Conservation (phyloP, 1,140 invertebrate species). For the Diabrotica virgifera region DNA sequence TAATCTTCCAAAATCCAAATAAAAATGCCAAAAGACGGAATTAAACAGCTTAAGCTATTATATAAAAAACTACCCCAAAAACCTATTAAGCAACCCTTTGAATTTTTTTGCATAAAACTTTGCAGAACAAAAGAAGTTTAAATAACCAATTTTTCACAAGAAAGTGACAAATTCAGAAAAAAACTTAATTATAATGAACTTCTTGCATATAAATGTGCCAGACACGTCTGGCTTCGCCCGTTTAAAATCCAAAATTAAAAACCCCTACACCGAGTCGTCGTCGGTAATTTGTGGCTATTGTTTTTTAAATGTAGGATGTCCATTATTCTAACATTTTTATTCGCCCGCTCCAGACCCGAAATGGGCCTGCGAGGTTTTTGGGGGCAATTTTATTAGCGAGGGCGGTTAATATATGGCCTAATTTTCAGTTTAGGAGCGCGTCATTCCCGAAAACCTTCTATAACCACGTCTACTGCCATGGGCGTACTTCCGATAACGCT, state of each 20-base stretch:
- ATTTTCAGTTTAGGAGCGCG: conserved; percentile 10
- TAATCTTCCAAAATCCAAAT: too few species aligned
- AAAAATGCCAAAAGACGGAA: too few species aligned
- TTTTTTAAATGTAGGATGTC: conserved; percentile 23
- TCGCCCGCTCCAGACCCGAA: conserved; percentile 5
- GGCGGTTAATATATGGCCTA: conserved; percentile 21
- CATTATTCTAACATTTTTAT: conserved; percentile 25
- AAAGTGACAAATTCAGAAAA: not conserved
- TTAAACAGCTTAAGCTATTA: too few species aligned
- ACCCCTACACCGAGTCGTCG: conserved; percentile 6
- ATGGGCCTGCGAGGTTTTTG: conserved; percentile 16
- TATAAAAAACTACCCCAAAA: too few species aligned
- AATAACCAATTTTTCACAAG: too few species aligned
- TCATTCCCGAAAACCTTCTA: not conserved
- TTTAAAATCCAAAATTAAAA: conserved; percentile 20
- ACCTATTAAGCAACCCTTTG: too few species aligned
- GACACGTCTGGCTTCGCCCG: not conserved
- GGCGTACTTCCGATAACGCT: not conserved
- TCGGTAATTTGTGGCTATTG: conserved; percentile 22
- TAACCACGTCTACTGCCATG: not conserved
- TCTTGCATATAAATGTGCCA: conserved; percentile 6
- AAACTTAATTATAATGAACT: conserved; percentile 1
- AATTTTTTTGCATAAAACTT: too few species aligned
- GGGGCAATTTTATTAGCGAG: conserved; percentile 21
- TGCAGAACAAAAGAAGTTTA: too few species aligned